These are phyloP conservation scores for Oryzias melastigma DNA, from an alignment of 2,113 vertebrate species.

Conservation along the genomic window DNA sequence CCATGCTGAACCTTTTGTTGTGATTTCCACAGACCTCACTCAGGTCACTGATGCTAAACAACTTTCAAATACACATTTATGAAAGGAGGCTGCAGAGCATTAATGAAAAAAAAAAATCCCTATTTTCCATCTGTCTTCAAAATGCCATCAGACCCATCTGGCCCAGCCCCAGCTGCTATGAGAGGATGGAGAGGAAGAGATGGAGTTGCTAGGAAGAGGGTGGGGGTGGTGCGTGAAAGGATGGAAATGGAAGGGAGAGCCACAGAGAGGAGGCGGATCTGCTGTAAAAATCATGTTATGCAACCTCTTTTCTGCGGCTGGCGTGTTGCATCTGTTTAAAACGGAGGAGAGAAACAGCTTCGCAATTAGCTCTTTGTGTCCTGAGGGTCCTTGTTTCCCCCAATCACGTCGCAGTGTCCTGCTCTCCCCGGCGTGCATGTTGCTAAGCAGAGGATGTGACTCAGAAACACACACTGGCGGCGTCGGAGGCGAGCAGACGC, in stretches of 20 bases:
- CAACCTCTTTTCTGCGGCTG: constrained; percentile 65
- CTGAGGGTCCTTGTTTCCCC: constrained; percentile 70
- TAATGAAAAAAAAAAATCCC: constrained; percentile 10
- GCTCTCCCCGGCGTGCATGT: constrained; percentile 57
- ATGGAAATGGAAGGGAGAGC: constrained; percentile 49
- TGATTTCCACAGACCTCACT: constrained; percentile 50
- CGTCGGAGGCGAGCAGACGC: constrained; percentile 44
- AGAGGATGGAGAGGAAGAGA: constrained; percentile 46
- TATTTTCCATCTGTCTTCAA: constrained; percentile 39
- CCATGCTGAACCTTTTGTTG: constrained; percentile 70
- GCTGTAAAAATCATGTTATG: constrained; percentile 71
- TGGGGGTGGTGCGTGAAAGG: constrained; percentile 25
- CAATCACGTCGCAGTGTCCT: constrained; percentile 68
- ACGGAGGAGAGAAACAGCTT: constrained; percentile 64
- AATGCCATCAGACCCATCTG: constrained; percentile 54
- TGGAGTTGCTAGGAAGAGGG: constrained; percentile 41
- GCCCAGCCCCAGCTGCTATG: constrained; percentile 57
- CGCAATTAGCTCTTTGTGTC: constrained; percentile 70
- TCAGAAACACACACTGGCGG: constrained; percentile 61
- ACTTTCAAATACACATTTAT: constrained; percentile 23
- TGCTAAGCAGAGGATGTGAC: constrained; percentile 77
- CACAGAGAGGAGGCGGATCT: constrained; percentile 46
- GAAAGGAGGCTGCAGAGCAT: constrained; percentile 16
- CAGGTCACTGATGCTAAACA: constrained; percentile 44
- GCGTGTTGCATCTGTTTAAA: constrained; percentile 69